Evolutionary conservation across 2,888 invertebrate genomes (phyloP), one percentile per base, ranked within the genome.

Genomic region (Catotricha subobsoleta): DNA sequence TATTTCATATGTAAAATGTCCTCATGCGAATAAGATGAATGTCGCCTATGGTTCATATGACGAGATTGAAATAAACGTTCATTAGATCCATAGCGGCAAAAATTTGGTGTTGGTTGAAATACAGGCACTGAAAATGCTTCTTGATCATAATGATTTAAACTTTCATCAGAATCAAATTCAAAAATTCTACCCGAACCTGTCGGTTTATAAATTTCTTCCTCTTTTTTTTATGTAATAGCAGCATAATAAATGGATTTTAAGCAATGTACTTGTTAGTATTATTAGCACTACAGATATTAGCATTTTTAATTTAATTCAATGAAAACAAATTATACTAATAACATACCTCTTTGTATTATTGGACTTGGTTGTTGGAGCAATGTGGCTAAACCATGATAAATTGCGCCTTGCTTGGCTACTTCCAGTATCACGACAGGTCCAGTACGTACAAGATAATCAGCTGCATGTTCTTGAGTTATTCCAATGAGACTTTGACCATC

Each of bases 381-480:
- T 13, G 90, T 88, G 13, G 92, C 92, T 42, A 98, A 68, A 20
- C 97, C 97, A 65, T 98, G 95, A 58, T 87, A 83, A 53, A 94
- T 82, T 39, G 97, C 98, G 39, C 94, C 97, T 61, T 95, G 92
- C 63, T 97, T 97, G 19, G 92, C 94, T 45, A 98, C 95, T 62
- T 94, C 92, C 47, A 98, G 64, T 7, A 84, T 83, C 21, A 98
- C 97, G 5, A 88, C 76, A 30, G 86, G 86, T 8, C 95, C 94
- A 12, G 95, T 95, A 42, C 87, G 72, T 35, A 92, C 91, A 57
- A 98, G 73, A 59, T 90, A 84, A 59, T 95, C 91, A 3, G 98
- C 98, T 45, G 98, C 98, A 65, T 77, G 75, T 56, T 81, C 80
- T 58, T 81, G 81, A 3, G 80, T 80, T 49, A 81, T 81, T 34